phyloP scores from a whole-genome alignment of 2,888 invertebrate genomes.

The Amphipyra berbera region DNA sequence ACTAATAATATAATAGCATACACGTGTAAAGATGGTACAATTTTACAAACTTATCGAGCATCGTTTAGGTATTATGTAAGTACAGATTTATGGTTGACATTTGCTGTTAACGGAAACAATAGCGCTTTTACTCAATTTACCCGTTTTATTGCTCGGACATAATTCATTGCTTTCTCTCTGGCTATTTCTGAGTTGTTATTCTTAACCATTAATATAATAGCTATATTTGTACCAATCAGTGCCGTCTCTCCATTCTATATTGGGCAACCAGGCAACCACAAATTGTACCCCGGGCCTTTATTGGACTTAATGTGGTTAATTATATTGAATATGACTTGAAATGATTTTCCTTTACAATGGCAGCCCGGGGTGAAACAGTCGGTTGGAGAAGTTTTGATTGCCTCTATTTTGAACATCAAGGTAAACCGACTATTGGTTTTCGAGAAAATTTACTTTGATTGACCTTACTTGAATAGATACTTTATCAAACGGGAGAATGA shows the following conservation, averaged over 20 bases:
- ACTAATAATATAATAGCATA: constrained; percentile 12
- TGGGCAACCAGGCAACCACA: constrained; percentile 34
- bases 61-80: constrained; percentile 26
- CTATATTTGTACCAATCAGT: constrained; percentile 29
- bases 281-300: constrained; percentile 37
- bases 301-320: constrained; percentile 49
- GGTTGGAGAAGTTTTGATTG: constrained; percentile 44
- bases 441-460: constrained; percentile 25
- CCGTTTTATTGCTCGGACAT: constrained; percentile 66
- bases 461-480: constrained; percentile 18
- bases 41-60: constrained; percentile 8
- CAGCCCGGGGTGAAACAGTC: constrained; percentile 28
- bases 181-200: constrained; percentile 35
- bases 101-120: constrained; percentile 59
- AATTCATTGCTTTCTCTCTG: constrained; percentile 47
- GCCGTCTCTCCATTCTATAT: constrained; percentile 20
- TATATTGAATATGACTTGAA: constrained; percentile 31
- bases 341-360: constrained; percentile 35
- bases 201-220: constrained; percentile 36
- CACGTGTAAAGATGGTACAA: constrained; percentile 13
- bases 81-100: constrained; percentile 57
- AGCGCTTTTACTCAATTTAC: constrained; percentile 68
- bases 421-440: constrained; percentile 19
- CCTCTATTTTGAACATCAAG: constrained; percentile 33
- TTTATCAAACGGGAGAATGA: constrained; percentile 7